These are phyloP conservation scores for Macrocentrus cingulum DNA, from an alignment of 1,140 invertebrate species.

Conservation along the genomic window DNA sequence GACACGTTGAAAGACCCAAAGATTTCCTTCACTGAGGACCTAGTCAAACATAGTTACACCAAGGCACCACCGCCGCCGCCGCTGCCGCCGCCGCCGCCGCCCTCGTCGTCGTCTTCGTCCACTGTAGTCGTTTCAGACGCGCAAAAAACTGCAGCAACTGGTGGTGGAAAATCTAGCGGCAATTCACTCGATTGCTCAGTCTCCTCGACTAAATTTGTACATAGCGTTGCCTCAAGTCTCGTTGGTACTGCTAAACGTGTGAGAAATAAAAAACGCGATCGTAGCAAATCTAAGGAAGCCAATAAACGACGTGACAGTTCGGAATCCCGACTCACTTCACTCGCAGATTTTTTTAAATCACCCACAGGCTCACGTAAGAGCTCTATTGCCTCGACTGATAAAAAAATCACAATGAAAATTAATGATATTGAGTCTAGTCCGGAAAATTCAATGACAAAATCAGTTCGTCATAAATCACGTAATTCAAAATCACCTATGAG, in stretches of 20 bases:
- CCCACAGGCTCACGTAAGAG: constrained; percentile 55
- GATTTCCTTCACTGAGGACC: constrained; percentile 32
- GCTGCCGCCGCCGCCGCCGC: too few relatives aligned
- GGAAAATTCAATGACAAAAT: constrained; percentile 44
- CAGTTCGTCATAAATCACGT: constrained; percentile 46
- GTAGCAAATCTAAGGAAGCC: constrained; percentile 54
- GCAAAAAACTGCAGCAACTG: background rate
- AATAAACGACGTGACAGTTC: constrained; percentile 53
- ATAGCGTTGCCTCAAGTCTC: constrained; percentile 41
- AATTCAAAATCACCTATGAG: constrained; percentile 52
- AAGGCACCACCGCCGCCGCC: constrained; percentile 4
- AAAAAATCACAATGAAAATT: constrained; percentile 21
- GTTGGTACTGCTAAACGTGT: constrained; percentile 47
- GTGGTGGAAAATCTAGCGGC: background rate
- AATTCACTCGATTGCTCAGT: constrained; percentile 24
- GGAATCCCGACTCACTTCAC: constrained; percentile 47
- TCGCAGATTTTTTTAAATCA: constrained; percentile 55
- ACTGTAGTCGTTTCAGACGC: constrained; percentile 6
- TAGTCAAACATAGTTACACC: constrained; percentile 20
- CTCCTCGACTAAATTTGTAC: constrained; percentile 42
- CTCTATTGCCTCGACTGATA: constrained; percentile 37
- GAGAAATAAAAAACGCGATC: constrained; percentile 48
- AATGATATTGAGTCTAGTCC: constrained; percentile 46
- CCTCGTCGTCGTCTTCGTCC: constrained; percentile 16
- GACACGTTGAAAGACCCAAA: constrained; percentile 17